These are phyloP conservation scores for Euschistus heros DNA, from an alignment of 1,140 invertebrate genomes.

Conservation along the genomic window DNA sequence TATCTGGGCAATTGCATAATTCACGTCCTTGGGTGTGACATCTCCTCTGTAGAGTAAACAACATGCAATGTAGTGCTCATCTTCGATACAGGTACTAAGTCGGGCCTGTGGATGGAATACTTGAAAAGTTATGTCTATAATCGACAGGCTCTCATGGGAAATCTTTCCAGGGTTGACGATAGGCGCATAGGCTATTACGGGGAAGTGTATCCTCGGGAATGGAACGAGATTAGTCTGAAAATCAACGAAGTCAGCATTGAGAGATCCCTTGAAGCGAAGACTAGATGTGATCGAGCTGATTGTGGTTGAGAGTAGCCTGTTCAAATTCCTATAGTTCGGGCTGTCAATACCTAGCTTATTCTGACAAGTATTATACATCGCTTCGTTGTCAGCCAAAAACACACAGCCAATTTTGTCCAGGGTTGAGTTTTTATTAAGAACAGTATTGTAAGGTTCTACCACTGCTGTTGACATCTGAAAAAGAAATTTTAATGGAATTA, in stretches of 20 bases:
- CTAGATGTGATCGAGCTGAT: constrained; percentile 48
- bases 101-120: constrained; percentile 38
- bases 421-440: constrained; percentile 65
- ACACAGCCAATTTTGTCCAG: constrained; percentile 66
- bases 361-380: constrained; percentile 62
- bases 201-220: constrained; percentile 41
- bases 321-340: constrained; percentile 58
- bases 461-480: constrained; percentile 33
- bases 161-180: constrained; percentile 43
- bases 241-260: constrained; percentile 55
- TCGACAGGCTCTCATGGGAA: constrained; percentile 40
- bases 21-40: constrained; percentile 50
- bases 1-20: constrained; percentile 40
- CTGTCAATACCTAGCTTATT: constrained; percentile 39
- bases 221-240: constrained; percentile 56
- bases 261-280: constrained; percentile 54
- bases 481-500: not conserved
- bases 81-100: constrained; percentile 45
- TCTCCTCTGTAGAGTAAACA: constrained; percentile 46
- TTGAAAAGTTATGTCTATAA: constrained; percentile 36
- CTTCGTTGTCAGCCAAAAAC: constrained; percentile 80
- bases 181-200: constrained; percentile 45
- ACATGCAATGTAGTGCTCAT: constrained; percentile 47
- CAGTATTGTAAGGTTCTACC: constrained; percentile 78
- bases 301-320: constrained; percentile 61